Evolutionary conservation across 2,888 invertebrate species (phyloP), one percentile per base, ranked within the genome.

Genomic region (Parnassius apollo): DNA sequence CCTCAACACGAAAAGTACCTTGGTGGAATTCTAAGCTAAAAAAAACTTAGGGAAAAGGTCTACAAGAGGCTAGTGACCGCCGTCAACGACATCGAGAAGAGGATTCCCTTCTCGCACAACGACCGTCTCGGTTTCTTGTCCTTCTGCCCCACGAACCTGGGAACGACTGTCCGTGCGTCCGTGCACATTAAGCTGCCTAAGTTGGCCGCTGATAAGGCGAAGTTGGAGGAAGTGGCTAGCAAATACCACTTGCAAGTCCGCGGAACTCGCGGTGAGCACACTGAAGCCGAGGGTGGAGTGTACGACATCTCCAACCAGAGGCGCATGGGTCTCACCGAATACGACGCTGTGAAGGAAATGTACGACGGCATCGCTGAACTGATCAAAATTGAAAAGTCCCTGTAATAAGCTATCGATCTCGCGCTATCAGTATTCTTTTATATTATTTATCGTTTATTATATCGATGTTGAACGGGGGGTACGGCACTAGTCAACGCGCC

Each of bases 111-210:
- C 95, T 97, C 98, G 65, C 98, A 98, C 91, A 95, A 98, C 82
- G 97, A 98, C 80, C 95, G 98, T 77, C 95, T 98, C 72, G 99
- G 99, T 69, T 99, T 98, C 95, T 93, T 99, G 78, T 99, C 99
- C 59, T 99, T 99, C 96, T 99, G 99, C 93, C 99, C 99, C 69
- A 98, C 98, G 90, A 99, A 99, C 93, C 92, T 99, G 93, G 99
- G 99, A 61, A 99, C 99, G 71, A 98, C 98, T 67, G 97, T 99
- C 75, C 97, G 99, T 75, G 98, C 98, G 65, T 98, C 98, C 62
- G 99, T 99, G 82, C 99, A 99, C 95, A 98, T 99, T 91, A 98
- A 97, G 93, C 94, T 99, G 80, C 99, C 99, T 73, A 98, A 98
- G 92, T 93, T 98, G 85, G 97, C 98, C 64, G 95, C 97, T 69